These are phyloP conservation scores for Eupithecia subumbrata DNA, from an alignment of 2,888 invertebrate genomes.

Conservation along the genomic window DNA sequence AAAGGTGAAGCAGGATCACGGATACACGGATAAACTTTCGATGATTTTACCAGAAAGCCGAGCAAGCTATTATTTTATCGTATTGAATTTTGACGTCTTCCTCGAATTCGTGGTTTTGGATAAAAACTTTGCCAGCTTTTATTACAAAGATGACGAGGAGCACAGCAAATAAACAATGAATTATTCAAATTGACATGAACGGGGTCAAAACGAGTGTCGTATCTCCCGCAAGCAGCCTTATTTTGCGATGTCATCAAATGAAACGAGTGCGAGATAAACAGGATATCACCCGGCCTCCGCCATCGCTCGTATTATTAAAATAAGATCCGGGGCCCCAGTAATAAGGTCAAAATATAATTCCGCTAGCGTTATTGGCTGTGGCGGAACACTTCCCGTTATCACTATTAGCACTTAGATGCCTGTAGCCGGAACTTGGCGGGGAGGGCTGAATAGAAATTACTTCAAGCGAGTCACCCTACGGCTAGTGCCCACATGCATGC, in stretches of 20 bases:
- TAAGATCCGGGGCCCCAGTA: constrained; percentile 26
- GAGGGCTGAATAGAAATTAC: constrained; percentile 71
- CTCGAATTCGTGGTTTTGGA: not conserved
- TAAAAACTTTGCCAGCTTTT: not conserved
- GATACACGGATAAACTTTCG: not conserved
- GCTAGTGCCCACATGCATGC: constrained; percentile 57
- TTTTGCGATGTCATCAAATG: constrained; percentile 22
- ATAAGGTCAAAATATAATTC: constrained; percentile 43
- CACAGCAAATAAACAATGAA: constrained; percentile 10
- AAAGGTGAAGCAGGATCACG: not conserved
- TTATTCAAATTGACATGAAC: constrained; percentile 18
- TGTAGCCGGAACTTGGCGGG: constrained; percentile 44
- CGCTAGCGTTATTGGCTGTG: constrained; percentile 52
- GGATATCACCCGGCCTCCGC: constrained; percentile 5
- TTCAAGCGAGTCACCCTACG: constrained; percentile 57
- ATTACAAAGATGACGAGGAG: not conserved
- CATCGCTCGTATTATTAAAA: constrained; percentile 25
- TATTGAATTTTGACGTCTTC: not conserved
- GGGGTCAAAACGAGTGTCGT: constrained; percentile 5
- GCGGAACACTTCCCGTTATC: constrained; percentile 61
- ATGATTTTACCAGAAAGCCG: not conserved
- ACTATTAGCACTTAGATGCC: constrained; percentile 72
- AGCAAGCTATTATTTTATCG: not conserved
- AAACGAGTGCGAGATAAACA: constrained; percentile 23
- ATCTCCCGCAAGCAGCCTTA: constrained; percentile 14